Evolutionary conservation across 1,140 invertebrate species (phyloP).

Genomic region (Aplysia californica): DNA sequence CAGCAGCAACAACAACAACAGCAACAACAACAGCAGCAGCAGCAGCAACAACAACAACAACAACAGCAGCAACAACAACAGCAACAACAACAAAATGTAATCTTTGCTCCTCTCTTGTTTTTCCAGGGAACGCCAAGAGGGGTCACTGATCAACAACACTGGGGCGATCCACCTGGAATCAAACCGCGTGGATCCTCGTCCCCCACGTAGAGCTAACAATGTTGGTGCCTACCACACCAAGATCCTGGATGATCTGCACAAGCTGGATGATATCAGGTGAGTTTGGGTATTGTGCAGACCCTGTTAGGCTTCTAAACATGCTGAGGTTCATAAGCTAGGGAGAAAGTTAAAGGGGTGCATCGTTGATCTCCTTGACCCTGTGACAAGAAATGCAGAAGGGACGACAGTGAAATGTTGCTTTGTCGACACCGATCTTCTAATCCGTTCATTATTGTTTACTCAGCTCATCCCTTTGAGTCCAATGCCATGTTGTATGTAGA

Average conservation of each 20-base stretch:
- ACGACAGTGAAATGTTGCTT: too few species aligned
- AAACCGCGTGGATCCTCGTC: background rate
- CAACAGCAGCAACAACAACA: background rate
- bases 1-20: background rate
- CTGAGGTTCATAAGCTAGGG: too few species aligned
- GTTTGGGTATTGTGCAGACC: background rate
- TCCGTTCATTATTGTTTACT: too few species aligned
- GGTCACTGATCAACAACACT: conserved; percentile 7
- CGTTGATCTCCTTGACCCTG: too few species aligned
- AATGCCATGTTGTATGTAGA: too few species aligned
- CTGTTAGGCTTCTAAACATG: background rate
- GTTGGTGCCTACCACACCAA: conserved; percentile 18
- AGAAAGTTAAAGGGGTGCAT: too few species aligned
- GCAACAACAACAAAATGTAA: background rate
- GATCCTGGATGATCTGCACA: conserved; percentile 12
- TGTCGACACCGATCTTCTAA: too few species aligned
- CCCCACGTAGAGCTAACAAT: too few species aligned
- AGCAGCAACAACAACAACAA: background rate
- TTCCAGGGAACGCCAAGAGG: conserved; percentile 1
- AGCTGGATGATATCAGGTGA: conserved; percentile 28
- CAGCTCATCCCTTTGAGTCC: too few species aligned
- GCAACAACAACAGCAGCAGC: background rate
- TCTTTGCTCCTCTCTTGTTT: too few species aligned
- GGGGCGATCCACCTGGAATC: background rate
- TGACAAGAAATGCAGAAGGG: too few species aligned